These are phyloP conservation scores for Riparia riparia DNA, from an alignment of 2,113 vertebrate species.

Conservation along the genomic window DNA sequence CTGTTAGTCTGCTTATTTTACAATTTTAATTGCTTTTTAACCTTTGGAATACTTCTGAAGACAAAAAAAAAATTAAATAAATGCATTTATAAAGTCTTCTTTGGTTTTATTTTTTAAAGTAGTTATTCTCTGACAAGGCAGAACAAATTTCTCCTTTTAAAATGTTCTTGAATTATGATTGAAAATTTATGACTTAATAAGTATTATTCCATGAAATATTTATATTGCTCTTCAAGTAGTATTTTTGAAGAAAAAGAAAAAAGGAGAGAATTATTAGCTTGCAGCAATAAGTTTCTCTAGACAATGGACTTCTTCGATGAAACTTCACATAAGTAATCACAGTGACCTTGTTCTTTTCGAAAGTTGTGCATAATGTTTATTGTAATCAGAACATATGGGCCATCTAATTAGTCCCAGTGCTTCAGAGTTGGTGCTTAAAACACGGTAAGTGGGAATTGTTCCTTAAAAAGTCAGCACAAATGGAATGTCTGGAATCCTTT, in stretches of 20 bases:
- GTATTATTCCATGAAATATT: background rate
- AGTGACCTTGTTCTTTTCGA: constrained; percentile 4
- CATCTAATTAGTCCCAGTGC: constrained; percentile 48
- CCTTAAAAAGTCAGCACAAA: constrained; percentile 16
- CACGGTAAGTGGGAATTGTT: background rate
- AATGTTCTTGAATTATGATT: background rate
- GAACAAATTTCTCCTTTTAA: background rate
- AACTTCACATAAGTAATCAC: background rate
- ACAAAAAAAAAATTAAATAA: background rate
- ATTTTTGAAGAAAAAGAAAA: background rate
- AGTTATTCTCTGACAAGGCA: background rate
- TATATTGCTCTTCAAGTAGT: background rate
- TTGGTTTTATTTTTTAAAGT: background rate
- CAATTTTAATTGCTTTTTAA: constrained; percentile 49
- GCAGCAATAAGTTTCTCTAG: background rate
- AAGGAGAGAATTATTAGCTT: background rate
- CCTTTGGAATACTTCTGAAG: constrained; percentile 1
- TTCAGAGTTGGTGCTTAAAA: constrained; percentile 3
- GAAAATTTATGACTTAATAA: constrained; percentile 15
- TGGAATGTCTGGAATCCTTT: background rate
- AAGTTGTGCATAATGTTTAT: background rate
- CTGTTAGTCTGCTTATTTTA: background rate
- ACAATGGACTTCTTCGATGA: background rate
- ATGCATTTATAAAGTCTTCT: background rate
- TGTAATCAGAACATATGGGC: constrained; percentile 8